Conservation (phyloP, 2,797 vertebrate genomes). For the Anas bahamensis region DNA sequence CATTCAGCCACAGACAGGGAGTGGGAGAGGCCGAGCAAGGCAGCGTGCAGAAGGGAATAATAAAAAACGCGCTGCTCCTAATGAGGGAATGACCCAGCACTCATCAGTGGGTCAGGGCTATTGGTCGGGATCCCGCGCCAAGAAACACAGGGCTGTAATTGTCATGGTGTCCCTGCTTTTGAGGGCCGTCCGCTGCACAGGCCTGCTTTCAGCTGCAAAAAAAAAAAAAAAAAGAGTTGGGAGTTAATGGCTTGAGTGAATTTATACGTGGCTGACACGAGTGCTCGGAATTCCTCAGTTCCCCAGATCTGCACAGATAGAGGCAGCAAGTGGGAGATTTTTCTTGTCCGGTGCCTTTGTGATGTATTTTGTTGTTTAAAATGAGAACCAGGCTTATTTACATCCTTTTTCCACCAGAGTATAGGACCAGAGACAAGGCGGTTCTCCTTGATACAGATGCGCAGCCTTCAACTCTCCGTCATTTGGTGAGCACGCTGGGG, state of each 20-base stretch:
- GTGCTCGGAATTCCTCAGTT: neutral
- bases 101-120: neutral
- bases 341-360: neutral
- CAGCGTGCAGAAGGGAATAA: slow-evolving; percentile 35
- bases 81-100: slow-evolving; percentile 70
- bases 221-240: neutral
- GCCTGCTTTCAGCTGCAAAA: neutral
- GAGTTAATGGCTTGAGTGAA: neutral
- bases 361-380: neutral
- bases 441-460: neutral
- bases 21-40: slow-evolving; percentile 11
- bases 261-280: neutral
- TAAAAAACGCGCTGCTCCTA: slow-evolving; percentile 70
- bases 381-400: neutral
- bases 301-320: neutral
- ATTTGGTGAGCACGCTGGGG: neutral
- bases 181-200: neutral
- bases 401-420: neutral
- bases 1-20: neutral
- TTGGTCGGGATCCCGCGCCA: neutral
- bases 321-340: neutral
- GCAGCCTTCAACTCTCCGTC: fast-evolving
- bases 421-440: neutral
- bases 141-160: slow-evolving; percentile 46
- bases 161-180: neutral